Evolutionary conservation across 2,888 invertebrate species (phyloP).

Genomic region (Leptogaster cylindrica): DNA sequence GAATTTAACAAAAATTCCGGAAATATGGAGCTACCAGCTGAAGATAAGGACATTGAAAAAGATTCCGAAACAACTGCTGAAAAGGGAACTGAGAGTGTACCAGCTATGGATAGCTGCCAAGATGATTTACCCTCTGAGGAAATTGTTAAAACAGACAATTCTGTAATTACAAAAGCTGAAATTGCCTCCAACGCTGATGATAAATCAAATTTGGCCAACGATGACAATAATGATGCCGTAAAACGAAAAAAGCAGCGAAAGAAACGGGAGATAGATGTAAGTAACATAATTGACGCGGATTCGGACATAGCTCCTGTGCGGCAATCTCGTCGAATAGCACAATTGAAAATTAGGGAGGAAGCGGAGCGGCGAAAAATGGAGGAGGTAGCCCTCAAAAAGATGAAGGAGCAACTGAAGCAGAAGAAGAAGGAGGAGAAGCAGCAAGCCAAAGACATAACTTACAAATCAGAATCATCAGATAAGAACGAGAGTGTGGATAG

Average conservation of each 20-base stretch:
- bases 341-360: constrained; percentile 85
- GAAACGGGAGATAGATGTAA: constrained; percentile 56
- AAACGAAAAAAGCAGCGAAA: constrained; percentile 40
- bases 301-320: constrained; percentile 65
- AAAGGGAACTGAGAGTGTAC: not conserved
- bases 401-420: constrained; percentile 71
- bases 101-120: not conserved
- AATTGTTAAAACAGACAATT: not conserved
- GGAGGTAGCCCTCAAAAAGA: constrained; percentile 72
- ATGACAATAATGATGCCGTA: not conserved
- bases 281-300: constrained; percentile 58
- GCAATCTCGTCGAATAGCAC: constrained; percentile 84
- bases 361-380: constrained; percentile 77
- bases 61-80: not conserved
- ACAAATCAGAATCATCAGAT: constrained; percentile 53
- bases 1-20: not conserved
- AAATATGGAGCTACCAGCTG: not conserved
- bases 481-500: constrained; percentile 53
- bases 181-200: not conserved
- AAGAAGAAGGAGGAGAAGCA: constrained; percentile 61
- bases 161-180: not conserved
- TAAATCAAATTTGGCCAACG: constrained; percentile 2
- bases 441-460: constrained; percentile 52
- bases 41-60: not conserved
- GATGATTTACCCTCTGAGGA: not conserved